Evolutionary conservation across 2,888 invertebrate species (phyloP), one percentile per base, ranked within the genome.

Genomic region (Lycia hirtaria): DNA sequence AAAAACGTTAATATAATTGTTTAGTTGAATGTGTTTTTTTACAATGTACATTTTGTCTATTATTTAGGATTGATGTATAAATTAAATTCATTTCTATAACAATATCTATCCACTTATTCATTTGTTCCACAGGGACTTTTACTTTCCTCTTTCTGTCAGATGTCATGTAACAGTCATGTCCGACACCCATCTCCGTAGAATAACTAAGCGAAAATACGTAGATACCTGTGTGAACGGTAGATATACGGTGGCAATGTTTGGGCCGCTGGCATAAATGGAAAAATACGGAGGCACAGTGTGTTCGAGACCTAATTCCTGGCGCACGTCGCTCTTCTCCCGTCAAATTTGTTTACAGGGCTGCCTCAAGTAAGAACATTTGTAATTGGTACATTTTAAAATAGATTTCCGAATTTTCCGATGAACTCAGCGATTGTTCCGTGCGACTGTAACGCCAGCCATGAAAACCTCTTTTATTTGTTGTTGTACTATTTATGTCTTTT

Each of bases 261-360:
- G 49, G 47, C 35, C 47, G 22, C 15, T 38, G 45, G 52, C 20
- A 48, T 41, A 48, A 58, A 52, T 68, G 62, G 69, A 71, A 78
- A 83, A 85, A 86, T 81, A 80, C 76, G 76, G 71, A 33, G 70
- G 66, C 67, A 73, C 57, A 75, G 68, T 73, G 75, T 72, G 76
- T 72, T 67, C 71, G 73, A 68, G 75, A 76, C 83, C 87, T 88
- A 87, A 88, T 88, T 87, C 83, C 71, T 80, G 72, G 71, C 78
- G 75, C 78, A 78, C 80, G 81, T 78, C 82, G 76, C 78, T 83
- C 81, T 80, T 78, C 74, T 78, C 71, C 76, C 80, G 79, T 83
- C 85, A 83, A 85, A 83, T 85, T 85, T 83, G 71, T 68, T 69
- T 71, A 64, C 78, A 89, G 87, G 88, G 88, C 60, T 88, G 58